Conservation (phyloP, 2,888 invertebrate species). For the Mylabris sibirica region DNA sequence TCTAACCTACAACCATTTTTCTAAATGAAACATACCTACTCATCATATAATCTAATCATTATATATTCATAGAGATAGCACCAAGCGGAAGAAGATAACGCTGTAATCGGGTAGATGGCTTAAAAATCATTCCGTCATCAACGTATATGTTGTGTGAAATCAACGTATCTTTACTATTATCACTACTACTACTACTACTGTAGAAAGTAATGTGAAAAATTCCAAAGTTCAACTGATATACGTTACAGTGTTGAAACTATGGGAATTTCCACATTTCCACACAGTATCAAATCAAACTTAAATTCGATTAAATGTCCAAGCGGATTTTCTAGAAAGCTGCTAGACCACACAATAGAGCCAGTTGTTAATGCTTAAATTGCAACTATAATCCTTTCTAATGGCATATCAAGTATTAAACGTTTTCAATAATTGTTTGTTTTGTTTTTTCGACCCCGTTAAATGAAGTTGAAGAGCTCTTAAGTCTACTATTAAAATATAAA, state of each 20-base stretch:
- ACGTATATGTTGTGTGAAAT: background rate
- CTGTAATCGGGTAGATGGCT: background rate
- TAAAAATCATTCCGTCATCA: background rate
- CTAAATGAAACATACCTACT: no score
- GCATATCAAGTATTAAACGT: background rate
- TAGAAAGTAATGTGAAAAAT: background rate
- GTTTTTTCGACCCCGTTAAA: background rate
- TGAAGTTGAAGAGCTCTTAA: background rate
- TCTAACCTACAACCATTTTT: background rate
- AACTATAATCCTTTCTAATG: background rate
- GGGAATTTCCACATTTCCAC: background rate
- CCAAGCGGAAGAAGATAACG: background rate
- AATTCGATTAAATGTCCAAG: background rate
- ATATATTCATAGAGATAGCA: conserved; percentile 1
- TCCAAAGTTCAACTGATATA: background rate
- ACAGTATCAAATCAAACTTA: background rate
- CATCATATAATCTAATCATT: background rate
- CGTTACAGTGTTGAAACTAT: no score
- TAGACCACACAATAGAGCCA: background rate
- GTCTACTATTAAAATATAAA: no score
- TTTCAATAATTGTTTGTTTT: background rate
- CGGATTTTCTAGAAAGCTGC: conserved; percentile 3
- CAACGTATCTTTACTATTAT: background rate
- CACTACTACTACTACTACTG: no score
- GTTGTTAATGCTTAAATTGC: background rate